Conservation (phyloP, 2,797 vertebrate species). For the Acanthis flammea region DNA sequence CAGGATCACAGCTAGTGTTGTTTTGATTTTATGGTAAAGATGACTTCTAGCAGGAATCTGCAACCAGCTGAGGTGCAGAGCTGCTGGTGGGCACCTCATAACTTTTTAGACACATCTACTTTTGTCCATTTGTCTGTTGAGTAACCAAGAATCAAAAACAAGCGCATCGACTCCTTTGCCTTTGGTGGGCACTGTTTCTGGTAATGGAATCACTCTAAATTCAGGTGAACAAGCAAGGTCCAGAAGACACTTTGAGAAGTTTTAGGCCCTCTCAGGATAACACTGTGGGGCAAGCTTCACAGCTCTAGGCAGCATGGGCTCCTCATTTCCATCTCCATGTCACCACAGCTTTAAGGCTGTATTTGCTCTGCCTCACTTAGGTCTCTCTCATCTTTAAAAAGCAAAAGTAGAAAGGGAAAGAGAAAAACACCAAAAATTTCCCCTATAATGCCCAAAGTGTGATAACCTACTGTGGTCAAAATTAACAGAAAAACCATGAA, state of each 20-base stretch:
- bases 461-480: background rate
- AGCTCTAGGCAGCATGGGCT: background rate
- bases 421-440: background rate
- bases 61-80: background rate
- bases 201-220: background rate
- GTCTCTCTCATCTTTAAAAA: background rate
- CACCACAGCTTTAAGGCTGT: background rate
- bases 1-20: background rate
- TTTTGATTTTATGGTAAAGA: background rate
- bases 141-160: fast-evolving
- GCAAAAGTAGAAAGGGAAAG: background rate
- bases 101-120: background rate
- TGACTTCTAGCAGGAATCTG: background rate
- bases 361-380: background rate
- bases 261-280: background rate
- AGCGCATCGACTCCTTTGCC: background rate
- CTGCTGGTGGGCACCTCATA: background rate
- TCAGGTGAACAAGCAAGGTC: background rate
- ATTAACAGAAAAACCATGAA: background rate
- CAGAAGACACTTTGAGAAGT: background rate
- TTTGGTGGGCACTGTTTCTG: background rate
- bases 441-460: background rate
- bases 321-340: background rate
- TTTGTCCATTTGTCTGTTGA: background rate
- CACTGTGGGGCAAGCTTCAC: background rate